Evolutionary conservation across 1,140 invertebrate species (phyloP).

Genomic region (Drosophila nikananu): DNA sequence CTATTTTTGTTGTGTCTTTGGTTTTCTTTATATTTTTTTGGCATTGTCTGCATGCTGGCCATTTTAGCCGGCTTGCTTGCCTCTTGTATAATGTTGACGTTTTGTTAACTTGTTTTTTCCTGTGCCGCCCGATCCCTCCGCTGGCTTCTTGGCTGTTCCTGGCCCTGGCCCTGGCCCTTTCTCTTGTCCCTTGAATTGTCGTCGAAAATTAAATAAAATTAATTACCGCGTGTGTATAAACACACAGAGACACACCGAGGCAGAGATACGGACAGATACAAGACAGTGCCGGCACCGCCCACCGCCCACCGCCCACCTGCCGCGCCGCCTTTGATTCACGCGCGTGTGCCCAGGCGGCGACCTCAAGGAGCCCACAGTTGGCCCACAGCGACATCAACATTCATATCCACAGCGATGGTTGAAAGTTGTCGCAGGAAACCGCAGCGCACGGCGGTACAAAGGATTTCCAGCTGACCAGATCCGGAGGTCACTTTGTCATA

Average conservation of each 20-base stretch:
- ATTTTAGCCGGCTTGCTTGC: conserved; percentile 57
- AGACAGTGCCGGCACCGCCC: neutral
- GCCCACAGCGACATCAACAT: conserved; percentile 43
- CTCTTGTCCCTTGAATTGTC: conserved; percentile 76
- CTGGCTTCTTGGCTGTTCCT: conserved; percentile 18
- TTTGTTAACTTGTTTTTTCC: conserved; percentile 83
- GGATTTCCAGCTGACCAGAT: conserved; percentile 29
- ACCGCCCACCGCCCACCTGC: conserved; percentile 12
- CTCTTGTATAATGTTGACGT: conserved; percentile 66
- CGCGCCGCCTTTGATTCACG: conserved; percentile 57
- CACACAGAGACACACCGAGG: conserved; percentile 9
- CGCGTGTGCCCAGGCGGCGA: conserved; percentile 60
- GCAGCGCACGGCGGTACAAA: conserved; percentile 18
- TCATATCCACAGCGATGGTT: conserved; percentile 1
- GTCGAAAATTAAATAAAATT: conserved; percentile 84
- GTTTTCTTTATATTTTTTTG: conserved; percentile 10
- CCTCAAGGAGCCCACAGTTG: conserved; percentile 32
- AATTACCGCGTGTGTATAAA: conserved; percentile 74
- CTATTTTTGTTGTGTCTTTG: conserved; percentile 27
- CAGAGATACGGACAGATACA: conserved; percentile 8
- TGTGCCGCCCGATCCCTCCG: conserved; percentile 19
- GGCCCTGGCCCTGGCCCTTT: conserved; percentile 49
- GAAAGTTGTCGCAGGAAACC: conserved; percentile 19
- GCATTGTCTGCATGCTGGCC: conserved; percentile 53
- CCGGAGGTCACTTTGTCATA: conserved; percentile 33